phyloP scores from a whole-genome alignment of 2,113 vertebrate species.

The Acinonyx jubatus region DNA sequence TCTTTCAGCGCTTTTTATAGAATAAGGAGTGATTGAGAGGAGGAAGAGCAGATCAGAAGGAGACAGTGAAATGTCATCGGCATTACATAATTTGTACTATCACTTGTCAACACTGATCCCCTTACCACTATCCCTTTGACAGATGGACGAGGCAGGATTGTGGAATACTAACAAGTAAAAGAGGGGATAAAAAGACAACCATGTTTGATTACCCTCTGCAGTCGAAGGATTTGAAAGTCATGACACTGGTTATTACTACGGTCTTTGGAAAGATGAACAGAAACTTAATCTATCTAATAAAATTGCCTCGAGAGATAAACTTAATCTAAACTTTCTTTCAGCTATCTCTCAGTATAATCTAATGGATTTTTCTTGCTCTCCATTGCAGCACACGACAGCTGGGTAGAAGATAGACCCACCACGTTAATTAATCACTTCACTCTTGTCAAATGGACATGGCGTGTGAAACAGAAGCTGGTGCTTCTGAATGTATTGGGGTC shows the following conservation, averaged over 20 bases:
- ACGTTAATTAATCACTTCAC: conserved; percentile 74
- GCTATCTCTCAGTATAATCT: conserved; percentile 71
- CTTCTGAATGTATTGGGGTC: conserved; percentile 31
- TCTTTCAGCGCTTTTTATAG: conserved; percentile 78
- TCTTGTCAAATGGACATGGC: conserved; percentile 48
- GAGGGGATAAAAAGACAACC: conserved; percentile 85
- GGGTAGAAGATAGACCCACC: conserved; percentile 56
- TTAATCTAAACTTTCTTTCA: conserved; percentile 83
- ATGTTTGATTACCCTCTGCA: conserved; percentile 84
- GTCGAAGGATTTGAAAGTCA: conserved; percentile 87
- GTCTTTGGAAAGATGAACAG: conserved; percentile 84
- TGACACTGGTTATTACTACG: conserved; percentile 85
- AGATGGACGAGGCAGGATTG: conserved; percentile 84
- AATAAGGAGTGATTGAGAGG: conserved; percentile 83
- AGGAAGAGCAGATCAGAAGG: conserved; percentile 86
- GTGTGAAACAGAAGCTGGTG: background rate
- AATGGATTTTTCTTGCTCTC: conserved; percentile 73
- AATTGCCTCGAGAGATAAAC: conserved; percentile 85
- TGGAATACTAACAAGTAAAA: conserved; percentile 84
- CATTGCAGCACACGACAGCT: conserved; percentile 70
- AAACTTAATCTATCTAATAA: conserved; percentile 86
- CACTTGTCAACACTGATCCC: conserved; percentile 88
- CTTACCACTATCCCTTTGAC: conserved; percentile 86
- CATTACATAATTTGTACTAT: conserved; percentile 89
- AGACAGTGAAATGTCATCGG: conserved; percentile 86